These are phyloP conservation scores for Trididemnum miniatum DNA, from an alignment of 23 tunicate species.

Conservation along the genomic window DNA sequence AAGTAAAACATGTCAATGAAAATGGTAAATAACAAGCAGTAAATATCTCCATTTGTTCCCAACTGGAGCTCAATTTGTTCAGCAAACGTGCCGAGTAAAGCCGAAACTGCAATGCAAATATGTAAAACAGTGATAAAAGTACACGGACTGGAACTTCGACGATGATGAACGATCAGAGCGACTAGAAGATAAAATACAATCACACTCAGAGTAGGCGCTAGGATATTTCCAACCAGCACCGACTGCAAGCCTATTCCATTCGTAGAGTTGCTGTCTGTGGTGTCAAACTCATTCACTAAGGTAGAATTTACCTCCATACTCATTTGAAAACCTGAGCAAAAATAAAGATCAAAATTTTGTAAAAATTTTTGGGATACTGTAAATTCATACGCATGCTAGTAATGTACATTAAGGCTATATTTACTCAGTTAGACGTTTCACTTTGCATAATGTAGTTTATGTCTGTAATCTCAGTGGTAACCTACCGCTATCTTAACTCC, in stretches of 20 bases:
- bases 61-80: neutral
- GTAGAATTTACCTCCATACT: too few species aligned
- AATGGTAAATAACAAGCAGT: neutral
- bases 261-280: too few species aligned
- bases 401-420: too few species aligned
- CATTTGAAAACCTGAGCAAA: too few species aligned
- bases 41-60: neutral
- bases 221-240: neutral
- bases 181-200: neutral
- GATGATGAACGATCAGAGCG: neutral
- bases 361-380: too few species aligned
- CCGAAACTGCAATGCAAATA: neutral
- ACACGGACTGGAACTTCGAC: neutral
- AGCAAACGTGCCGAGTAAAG: neutral
- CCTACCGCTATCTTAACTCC: too few species aligned
- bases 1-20: neutral
- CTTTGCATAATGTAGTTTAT: too few species aligned
- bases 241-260: neutral
- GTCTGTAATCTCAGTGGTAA: too few species aligned
- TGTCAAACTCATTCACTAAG: too few species aligned
- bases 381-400: too few species aligned
- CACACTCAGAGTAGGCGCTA: neutral
- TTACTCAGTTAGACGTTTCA: too few species aligned
- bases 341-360: too few species aligned
- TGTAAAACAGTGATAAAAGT: neutral